Evolutionary conservation across 2,888 invertebrate genomes (phyloP), one percentile per base, ranked within the genome.

Genomic region (Eupithecia tripunctaria): DNA sequence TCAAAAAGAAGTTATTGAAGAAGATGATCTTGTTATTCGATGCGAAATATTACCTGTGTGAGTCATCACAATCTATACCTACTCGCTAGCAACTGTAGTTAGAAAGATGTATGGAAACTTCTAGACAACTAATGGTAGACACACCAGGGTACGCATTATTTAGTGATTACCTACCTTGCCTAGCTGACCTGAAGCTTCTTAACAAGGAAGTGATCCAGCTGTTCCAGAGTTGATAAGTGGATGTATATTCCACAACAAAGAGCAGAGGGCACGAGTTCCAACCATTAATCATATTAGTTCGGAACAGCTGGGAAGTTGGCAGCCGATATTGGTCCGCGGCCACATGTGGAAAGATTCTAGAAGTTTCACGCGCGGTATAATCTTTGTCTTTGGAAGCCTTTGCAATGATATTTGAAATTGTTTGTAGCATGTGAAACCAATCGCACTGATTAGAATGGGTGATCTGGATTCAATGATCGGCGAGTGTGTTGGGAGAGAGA

Each of bases 211-310:
- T 63, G 32, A 38, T 36, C 64, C 36, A 64, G 64, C 67, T 27
- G 18, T 56, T 21, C 51, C n/a, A n/a, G 14, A 51, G 56, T 68
- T 38, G 59, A 25, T 59, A 59, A 51, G 32, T 72, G 66, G 14
- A 43, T 47, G 66, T 66, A 29, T 64, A 43, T 21, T 63, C 63
- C 38, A 63, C 60, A 82, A 82, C 83, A 86, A 82, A 84, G 85
- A 87, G 84, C 89, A 86, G 84, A 86, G 84, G 84, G 86, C 82
- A 84, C 82, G 84, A 87, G 86, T 88, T 86, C 79, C 78, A 79
- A 77, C 85, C 86, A 90, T 90, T 89, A 89, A 89, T 90, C 90
- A 89, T 86, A 81, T 86, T 87, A 89, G 89, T 89, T 89, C 79
- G 79, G 82, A 86, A 88, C 87, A 87, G 87, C 87, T 87, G 84